phyloP scores from a whole-genome alignment of 1,140 invertebrate species.

The Trinorchestia longiramus region DNA sequence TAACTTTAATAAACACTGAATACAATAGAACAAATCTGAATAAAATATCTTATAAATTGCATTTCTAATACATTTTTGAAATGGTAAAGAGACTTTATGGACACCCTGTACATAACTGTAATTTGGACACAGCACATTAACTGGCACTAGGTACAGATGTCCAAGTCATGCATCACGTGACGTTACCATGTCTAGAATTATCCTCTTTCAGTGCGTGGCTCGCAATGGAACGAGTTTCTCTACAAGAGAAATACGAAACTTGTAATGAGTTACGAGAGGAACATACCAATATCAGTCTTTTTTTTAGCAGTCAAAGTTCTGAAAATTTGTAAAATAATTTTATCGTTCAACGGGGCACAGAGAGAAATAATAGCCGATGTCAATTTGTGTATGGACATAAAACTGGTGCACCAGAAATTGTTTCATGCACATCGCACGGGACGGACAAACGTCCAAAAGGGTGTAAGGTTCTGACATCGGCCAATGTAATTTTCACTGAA shows the following conservation, averaged over 20 bases:
- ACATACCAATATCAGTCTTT: background rate
- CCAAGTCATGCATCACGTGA: background rate
- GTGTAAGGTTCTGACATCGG: background rate
- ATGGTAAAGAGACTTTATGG: no score
- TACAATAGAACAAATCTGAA: no score
- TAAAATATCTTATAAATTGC: no score
- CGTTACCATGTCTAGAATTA: background rate
- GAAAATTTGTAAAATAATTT: background rate
- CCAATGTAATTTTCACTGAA: background rate
- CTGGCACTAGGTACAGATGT: background rate
- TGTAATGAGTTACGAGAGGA: background rate
- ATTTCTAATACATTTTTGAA: no score
- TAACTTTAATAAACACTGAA: no score
- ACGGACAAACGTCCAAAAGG: background rate
- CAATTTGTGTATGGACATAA: background rate
- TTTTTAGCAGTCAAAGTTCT: background rate
- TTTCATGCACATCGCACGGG: background rate
- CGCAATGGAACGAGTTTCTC: background rate
- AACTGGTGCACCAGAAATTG: background rate
- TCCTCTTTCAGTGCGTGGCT: background rate
- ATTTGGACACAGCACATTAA: background rate
- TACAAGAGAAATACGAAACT: background rate
- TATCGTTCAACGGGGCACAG: background rate
- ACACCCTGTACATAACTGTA: background rate
- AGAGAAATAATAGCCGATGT: background rate